Base-by-base conservation (phyloP, 2,113 vertebrate genomes). In the Xenus cinereus region DNA sequence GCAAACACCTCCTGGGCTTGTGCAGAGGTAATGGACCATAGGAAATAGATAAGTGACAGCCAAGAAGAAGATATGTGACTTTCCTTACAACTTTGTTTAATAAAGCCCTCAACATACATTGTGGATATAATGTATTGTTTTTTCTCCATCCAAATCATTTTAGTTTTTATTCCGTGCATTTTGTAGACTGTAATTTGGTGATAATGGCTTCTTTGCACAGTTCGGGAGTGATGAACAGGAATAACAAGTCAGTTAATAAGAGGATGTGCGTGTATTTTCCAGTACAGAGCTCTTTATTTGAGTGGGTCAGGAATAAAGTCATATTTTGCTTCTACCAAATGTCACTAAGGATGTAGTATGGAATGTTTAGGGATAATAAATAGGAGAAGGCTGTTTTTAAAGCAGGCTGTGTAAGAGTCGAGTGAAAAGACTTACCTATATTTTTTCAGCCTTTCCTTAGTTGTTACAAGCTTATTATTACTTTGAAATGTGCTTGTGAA, bases 21-120 rank as follows among this genome's bases (percentile, higher is more conserved):
- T 97, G 83, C 90, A 94, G 96, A 89, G 37, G 95, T 98, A 98
- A 98, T 98, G 97, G 96, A 97, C 96, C 97, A 95, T 97, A 91
- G 86, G 93, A 96, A 98, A 96, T 82, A 98, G 91, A 95, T 97
- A 96, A 86, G 85, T 91, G 96, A 82, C 97, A 97, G 95, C 76
- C 66, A 95, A 91, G 96, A 94, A 93, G 93, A 96, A 97, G 85
- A 96, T 95, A 67, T 77, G 92, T 94, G 93, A 84, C 84, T 97
- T 97, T 82, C 17, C 66, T 79, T 83, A 75, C 84, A 97, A 90
- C 66, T 97, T 97, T 92, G 78, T 93, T 98, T 98, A 97, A 95
- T 97, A 93, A 97, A 97, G 83, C 84, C 90, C 80, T 96, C 66
- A 91, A 63, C 82, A 45, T 97, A 57, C 46, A 33, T 71, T 91